A percentile compares a stretch with the other conserved stretches of the same genome.
Evolutionary conservation across 2,888 invertebrate genomes (phyloP).

Genomic region (Monopis laevigella): DNA sequence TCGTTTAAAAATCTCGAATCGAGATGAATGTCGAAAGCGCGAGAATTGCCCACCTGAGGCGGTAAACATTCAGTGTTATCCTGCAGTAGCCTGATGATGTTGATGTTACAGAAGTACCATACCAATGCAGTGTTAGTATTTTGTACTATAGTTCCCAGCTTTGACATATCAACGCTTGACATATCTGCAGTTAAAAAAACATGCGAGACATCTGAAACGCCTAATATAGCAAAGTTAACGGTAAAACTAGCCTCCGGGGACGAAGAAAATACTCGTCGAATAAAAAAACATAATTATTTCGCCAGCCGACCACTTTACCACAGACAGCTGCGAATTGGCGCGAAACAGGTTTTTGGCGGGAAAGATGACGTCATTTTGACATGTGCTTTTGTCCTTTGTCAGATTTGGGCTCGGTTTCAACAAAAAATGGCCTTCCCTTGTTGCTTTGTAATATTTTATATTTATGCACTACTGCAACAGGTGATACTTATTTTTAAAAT

Average conservation of each 20-base stretch:
- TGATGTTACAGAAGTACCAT: too few species aligned
- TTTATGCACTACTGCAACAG: slow-evolving; percentile 24
- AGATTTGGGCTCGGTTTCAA: slow-evolving; percentile 2
- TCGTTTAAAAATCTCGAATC: too few species aligned
- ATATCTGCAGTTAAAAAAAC: too few species aligned
- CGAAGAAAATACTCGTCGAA: slow-evolving; percentile 24
- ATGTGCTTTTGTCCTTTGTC: slow-evolving; percentile 27
- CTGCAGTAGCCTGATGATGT: too few species aligned
- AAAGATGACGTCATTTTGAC: slow-evolving; percentile 53
- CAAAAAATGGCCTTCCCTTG: slow-evolving; percentile 27
- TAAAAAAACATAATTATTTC: slow-evolving; percentile 10
- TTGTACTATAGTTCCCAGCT: too few species aligned
- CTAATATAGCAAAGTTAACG: slow-evolving; percentile 44
- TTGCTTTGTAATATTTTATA: slow-evolving; percentile 40
- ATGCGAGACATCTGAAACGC: too few species aligned
- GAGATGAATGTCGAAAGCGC: too few species aligned
- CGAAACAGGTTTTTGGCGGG: slow-evolving; percentile 56
- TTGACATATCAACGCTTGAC: too few species aligned
- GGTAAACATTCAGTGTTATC: too few species aligned
- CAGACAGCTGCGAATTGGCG: slow-evolving; percentile 63
- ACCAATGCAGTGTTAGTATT: too few species aligned
- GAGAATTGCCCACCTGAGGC: too few species aligned
- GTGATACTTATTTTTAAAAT: too few species aligned
- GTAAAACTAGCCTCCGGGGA: slow-evolving; percentile 40
- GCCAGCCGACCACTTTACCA: slow-evolving; percentile 15